Evolutionary conservation across 2,888 invertebrate species (phyloP).

Genomic region (Amaurobius ferox): DNA sequence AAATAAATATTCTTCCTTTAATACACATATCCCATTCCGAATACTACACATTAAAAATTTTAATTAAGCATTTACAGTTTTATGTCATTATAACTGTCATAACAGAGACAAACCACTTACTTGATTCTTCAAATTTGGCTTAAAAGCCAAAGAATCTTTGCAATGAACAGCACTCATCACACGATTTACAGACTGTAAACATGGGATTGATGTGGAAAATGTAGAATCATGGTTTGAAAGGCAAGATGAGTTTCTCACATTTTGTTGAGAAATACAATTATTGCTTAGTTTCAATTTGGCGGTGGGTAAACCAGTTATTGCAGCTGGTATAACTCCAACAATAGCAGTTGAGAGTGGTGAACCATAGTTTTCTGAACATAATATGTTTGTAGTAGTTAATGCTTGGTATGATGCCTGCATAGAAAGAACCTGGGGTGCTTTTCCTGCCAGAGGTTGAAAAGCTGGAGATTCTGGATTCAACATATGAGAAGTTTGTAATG

Average conservation of each 20-base stretch:
- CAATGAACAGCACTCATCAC: conserved; percentile 22
- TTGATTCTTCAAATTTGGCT: conserved; percentile 22
- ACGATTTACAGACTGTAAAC: conserved; percentile 28
- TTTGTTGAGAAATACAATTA: conserved; percentile 27
- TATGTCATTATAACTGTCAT: too few species aligned
- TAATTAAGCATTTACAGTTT: too few species aligned
- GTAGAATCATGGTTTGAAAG: conserved; percentile 20
- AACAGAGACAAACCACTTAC: too few species aligned
- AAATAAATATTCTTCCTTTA: too few species aligned
- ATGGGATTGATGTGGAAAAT: conserved; percentile 30
- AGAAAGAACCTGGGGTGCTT: conserved; percentile 28
- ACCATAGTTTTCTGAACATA: conserved; percentile 27
- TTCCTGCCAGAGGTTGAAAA: conserved; percentile 61
- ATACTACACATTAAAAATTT: too few species aligned
- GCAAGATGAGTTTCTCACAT: conserved; percentile 20
- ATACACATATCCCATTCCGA: too few species aligned
- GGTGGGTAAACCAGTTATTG: conserved; percentile 29
- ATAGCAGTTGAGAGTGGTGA: conserved; percentile 27
- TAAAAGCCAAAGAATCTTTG: conserved; percentile 22
- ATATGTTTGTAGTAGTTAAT: conserved; percentile 21
- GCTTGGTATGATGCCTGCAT: conserved; percentile 23
- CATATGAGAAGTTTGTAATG: conserved; percentile 26
- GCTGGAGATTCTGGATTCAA: conserved; percentile 69
- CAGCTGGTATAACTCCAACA: conserved; percentile 53
- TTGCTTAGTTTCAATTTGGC: conserved; percentile 33